These are phyloP conservation scores for Thryonomys swinderianus DNA, from an alignment of 2,113 vertebrate genomes.

Conservation along the genomic window DNA sequence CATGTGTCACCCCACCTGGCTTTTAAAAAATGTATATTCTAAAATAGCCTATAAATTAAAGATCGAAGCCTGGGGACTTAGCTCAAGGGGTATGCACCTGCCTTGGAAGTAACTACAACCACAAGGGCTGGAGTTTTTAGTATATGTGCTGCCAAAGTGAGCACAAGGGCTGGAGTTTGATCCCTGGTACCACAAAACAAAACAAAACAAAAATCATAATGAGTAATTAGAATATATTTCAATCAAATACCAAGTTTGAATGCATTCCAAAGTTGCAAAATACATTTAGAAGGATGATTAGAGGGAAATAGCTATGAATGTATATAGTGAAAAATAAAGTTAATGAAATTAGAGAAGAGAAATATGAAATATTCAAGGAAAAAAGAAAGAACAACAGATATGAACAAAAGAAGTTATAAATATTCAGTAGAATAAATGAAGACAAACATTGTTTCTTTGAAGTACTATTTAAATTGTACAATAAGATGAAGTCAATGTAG, in stretches of 20 bases:
- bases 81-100: no score
- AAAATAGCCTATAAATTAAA: background rate
- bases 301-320: background rate
- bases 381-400: background rate
- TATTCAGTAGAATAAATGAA: background rate
- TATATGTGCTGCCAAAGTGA: no score
- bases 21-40: background rate
- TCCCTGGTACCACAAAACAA: no score
- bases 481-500: background rate
- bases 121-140: no score
- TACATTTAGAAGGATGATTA: background rate
- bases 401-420: background rate
- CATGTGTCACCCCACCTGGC: no score
- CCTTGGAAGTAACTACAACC: no score
- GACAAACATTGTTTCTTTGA: background rate
- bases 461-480: background rate
- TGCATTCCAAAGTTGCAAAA: background rate
- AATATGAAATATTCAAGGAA: conserved; percentile 19
- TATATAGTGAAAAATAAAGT: background rate
- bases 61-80: background rate
- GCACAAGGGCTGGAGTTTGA: no score
- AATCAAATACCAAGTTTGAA: background rate
- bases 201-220: background rate
- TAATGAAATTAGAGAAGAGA: background rate
- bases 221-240: conserved; percentile 32